Base-by-base conservation (phyloP, 2,113 vertebrate species). In the Penelope pileata region DNA sequence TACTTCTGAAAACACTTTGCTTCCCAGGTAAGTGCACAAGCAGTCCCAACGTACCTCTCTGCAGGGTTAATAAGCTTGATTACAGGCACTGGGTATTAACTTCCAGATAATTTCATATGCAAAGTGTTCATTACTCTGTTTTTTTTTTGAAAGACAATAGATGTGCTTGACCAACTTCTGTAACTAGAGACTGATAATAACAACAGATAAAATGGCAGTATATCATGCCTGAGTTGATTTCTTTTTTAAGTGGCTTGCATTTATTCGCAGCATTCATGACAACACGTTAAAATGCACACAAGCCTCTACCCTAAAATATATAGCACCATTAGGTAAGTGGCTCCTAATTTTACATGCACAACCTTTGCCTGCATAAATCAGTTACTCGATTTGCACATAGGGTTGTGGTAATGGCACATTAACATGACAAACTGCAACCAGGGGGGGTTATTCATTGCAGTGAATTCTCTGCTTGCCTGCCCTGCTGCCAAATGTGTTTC, bases 401-500 rank as follows among this genome's bases (percentile, higher is more conserved):
- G 45, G 68, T 53, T 75, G 68, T 67, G 30, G 47, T 67, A 91
- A 78, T 62, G 91, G 79, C 60, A 91, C 84, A 81, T 93, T 66
- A 93, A 91, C 16, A 54, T 54, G 62, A 95, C 59, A 75, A 86
- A 96, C 78, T 32, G 83, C 63, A 93, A 34, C 17, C 68, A 48
- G 48, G 7, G 64, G 48, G 83, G 48, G 77, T 64, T 54, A 5
- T 48, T 81, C 51, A 38, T 3, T 60, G 79, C 76, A 60, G 14
- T 10, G 36, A 95, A 59, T 50, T 95, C 42, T 86, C 53, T 36
- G 42, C 75, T 83, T 54, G 75, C 42, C 58, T 76, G 1, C 24
- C 82, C 66, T 79, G 84, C 40, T 93, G 91, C 76, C 82, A 90
- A 94, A 76, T 12, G 15, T 38, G 40, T 63, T 83, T 67, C 91